Base-by-base conservation (phyloP, 2,888 invertebrate species). In the Tachina lurida region DNA sequence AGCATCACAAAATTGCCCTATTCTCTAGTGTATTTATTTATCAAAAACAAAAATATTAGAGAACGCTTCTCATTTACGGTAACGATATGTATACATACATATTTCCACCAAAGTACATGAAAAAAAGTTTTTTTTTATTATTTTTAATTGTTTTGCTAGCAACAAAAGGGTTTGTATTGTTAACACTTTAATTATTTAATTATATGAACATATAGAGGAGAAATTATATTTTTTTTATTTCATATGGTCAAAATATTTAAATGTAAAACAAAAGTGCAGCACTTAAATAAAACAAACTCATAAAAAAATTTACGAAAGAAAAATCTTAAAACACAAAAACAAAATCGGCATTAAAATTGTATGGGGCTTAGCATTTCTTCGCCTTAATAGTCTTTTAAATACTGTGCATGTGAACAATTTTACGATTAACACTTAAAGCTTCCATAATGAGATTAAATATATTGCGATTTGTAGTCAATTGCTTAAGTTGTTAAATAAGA, bases 141-240 rank as follows among this genome's bases (percentile, higher is more conserved):
- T 58, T 75, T 71, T 85, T 82, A 82, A 74, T 74, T 70, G 74
- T 22, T 65, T 70, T 82, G 70, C 75, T 75, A 52, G 45, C 22
- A 75, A 56, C 75, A 79, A 62, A 75, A 65, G 52, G 41, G 58
- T 86, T 82, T 82, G 60, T 67, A 68, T 76, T 86, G 74, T 58
- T 75, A 79, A 83, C 78, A 82, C 60, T 75, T 75, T 71, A 82
- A 86, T 86, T 86, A 79, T 60, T 71, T 75, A 70, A 82, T 82
- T 78, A 71, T 78, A 47, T 31, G 31, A 7, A 31, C 31, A 31
- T 7, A 31, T 12, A 52, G 13, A 47, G 47, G 22, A 9, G n/a
- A 13, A 52, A 49, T 17, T 22, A 45, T 8, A 17, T 56, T 45
- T 0, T 12, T 62, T 22, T 60, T 58, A 22, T 58, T 67, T 41